These are phyloP conservation scores for Eretmochelys imbricata DNA, from an alignment of 2,113 vertebrate genomes.

Conservation along the genomic window DNA sequence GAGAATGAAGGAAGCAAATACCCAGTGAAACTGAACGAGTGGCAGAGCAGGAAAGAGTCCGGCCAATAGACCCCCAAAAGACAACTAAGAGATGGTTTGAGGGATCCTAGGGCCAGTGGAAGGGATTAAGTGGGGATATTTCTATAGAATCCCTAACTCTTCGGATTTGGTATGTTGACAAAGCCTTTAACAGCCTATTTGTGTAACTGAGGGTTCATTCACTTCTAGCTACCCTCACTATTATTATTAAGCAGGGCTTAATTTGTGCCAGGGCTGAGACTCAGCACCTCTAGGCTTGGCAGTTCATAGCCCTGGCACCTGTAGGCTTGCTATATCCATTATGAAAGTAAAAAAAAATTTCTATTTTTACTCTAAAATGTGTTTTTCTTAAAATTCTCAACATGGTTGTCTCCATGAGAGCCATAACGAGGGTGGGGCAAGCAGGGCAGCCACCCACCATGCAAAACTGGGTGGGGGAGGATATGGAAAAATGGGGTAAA, in stretches of 20 bases:
- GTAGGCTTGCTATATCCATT: too few relatives aligned
- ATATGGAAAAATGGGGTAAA: too few relatives aligned
- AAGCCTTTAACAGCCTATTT: accelerated
- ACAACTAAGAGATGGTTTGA: background rate
- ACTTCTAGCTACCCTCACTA: background rate
- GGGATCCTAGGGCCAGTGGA: background rate
- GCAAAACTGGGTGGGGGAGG: too few relatives aligned
- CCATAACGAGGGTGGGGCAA: too few relatives aligned
- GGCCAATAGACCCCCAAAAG: background rate
- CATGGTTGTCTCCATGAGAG: too few relatives aligned
- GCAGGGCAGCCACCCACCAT: too few relatives aligned
- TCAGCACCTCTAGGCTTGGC: too few relatives aligned
- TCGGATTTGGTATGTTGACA: background rate
- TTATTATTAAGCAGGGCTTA: background rate
- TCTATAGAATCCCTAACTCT: background rate
- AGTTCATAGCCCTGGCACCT: too few relatives aligned
- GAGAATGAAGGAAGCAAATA: conserved; percentile 26
- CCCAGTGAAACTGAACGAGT: accelerated
- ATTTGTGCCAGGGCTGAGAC: background rate
- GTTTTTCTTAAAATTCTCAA: too few relatives aligned
- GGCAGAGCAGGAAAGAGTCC: background rate
- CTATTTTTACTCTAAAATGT: too few relatives aligned
- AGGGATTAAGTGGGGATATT: background rate
- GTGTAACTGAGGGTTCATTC: background rate
- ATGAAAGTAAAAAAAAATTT: too few relatives aligned